Evolutionary conservation across 2,797 vertebrate genomes (phyloP), one percentile per base, ranked within the genome.

Genomic region (Limnodromus scolopaceus): DNA sequence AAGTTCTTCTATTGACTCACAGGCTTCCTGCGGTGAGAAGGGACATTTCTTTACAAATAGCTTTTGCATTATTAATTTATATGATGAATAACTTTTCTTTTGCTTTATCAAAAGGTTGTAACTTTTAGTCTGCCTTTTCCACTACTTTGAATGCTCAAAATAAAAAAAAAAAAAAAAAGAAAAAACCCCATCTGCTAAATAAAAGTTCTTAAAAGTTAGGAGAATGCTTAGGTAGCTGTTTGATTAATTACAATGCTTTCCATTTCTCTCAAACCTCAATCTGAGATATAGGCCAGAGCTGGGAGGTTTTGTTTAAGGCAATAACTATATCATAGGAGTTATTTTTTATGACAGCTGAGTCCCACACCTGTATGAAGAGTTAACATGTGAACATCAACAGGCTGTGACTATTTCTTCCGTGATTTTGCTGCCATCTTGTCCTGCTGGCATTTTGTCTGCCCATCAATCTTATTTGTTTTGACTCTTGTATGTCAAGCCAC

Each of bases 401-500:
- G 3, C 39, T 1, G 3, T 16, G 23, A 19, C 27, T 53, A 8
- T 48, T 66, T 57, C 51, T 66, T 72, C 70, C 0, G 1, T n/a
- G 51, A 30, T 81, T 77, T 60, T 89, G 28, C n/a, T 81, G 32
- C 15, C 6, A 2, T 51, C 24, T 81, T 68, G 25, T 77, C 60
- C 30, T 65, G 27, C 23, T 81, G 74, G 43, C 20, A 66, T 25
- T 74, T 86, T 41, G 4, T 70, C 16, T 16, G 8, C 11, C 3
- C 19, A 9, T 36, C 48, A 58, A 4, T 39, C 20, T 48, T 36
- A 7, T 1, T 70, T 83, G 41, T 38, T 74, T 79, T 77, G 51
- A 38, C 16, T 78, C 25, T 41, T 34, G 9, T 39, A 11, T 61
- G 17, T 77, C 27, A 66, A 69, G 41, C 5, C 34, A 39, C 18